phyloP scores from a whole-genome alignment of 2,888 invertebrate genomes.

The Drosophila mercatorum region DNA sequence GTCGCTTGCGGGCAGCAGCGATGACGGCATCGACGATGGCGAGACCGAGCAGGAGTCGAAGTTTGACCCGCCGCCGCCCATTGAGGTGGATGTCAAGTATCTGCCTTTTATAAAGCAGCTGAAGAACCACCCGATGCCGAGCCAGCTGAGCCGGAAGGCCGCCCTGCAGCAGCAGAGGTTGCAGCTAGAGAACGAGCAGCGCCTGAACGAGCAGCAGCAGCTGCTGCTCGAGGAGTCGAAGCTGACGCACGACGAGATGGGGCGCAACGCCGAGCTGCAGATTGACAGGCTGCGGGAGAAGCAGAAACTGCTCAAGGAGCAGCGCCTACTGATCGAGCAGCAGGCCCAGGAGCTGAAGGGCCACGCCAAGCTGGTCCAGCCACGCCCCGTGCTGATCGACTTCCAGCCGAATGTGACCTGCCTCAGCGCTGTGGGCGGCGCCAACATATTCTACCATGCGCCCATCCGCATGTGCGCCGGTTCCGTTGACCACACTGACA shows the following conservation, averaged over 20 bases:
- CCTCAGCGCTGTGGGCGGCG: slow-evolving; percentile 33
- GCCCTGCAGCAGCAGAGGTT: not conserved
- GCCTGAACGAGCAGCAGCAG: not conserved
- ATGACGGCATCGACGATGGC: not conserved
- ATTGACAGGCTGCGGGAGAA: slow-evolving; percentile 8
- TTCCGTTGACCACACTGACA: not conserved
- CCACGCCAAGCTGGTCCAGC: slow-evolving; percentile 5
- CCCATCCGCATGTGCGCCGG: slow-evolving; percentile 46
- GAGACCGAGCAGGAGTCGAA: not conserved
- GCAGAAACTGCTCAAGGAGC: slow-evolving; percentile 20
- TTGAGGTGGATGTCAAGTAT: slow-evolving; percentile 53
- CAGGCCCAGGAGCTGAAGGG: slow-evolving; percentile 18
- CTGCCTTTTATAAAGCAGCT: slow-evolving; percentile 49
- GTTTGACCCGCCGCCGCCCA: slow-evolving; percentile 40
- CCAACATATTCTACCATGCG: slow-evolving; percentile 50
- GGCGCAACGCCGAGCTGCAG: not conserved
- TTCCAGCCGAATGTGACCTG: slow-evolving; percentile 42
- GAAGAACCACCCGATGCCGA: slow-evolving; percentile 33
- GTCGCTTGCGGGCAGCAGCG: not conserved
- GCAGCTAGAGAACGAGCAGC: not conserved
- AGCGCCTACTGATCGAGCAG: slow-evolving; percentile 9
- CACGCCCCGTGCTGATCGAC: slow-evolving; percentile 36
- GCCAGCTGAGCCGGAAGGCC: not conserved
- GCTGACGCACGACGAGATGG: not conserved
- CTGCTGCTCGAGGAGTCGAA: not conserved